phyloP scores from a whole-genome alignment of 1,140 invertebrate species.

The Bombus difficillimus region DNA sequence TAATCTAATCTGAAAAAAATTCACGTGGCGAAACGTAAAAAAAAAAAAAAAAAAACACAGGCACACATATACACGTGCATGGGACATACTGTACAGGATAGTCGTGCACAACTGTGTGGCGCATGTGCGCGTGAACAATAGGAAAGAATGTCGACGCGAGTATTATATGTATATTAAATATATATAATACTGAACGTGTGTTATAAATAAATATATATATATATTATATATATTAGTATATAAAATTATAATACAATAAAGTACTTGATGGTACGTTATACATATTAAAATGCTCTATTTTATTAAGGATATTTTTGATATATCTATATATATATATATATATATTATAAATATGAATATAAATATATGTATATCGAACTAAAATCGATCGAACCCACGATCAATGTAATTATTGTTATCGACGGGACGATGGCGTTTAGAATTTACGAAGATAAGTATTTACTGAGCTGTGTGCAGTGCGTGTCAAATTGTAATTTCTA shows the following conservation, averaged over 20 bases:
- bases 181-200: conserved; percentile 47
- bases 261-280: conserved; percentile 78
- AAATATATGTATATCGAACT: conserved; percentile 79
- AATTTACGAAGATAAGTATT: conserved; percentile 30
- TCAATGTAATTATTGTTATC: conserved; percentile 58
- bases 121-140: conserved; percentile 17
- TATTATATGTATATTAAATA: conserved; percentile 60
- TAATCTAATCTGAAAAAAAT: conserved; percentile 39
- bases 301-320: conserved; percentile 83
- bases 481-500: conserved; percentile 13
- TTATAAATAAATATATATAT: conserved; percentile 33
- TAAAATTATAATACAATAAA: conserved; percentile 72
- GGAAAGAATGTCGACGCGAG: conserved; percentile 33
- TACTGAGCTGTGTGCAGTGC: conserved; percentile 55
- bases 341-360: conserved; percentile 68
- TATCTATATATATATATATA: conserved; percentile 81
- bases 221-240: conserved; percentile 57
- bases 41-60: not conserved
- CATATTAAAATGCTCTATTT: conserved; percentile 81
- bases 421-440: conserved; percentile 5
- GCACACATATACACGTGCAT: not conserved
- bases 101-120: not conserved
- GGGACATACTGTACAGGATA: not conserved
- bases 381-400: conserved; percentile 57
- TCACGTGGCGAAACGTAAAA: conserved; percentile 40